Base-by-base conservation (phyloP, 2,888 invertebrate species). In the Drosophila crucigera region DNA sequence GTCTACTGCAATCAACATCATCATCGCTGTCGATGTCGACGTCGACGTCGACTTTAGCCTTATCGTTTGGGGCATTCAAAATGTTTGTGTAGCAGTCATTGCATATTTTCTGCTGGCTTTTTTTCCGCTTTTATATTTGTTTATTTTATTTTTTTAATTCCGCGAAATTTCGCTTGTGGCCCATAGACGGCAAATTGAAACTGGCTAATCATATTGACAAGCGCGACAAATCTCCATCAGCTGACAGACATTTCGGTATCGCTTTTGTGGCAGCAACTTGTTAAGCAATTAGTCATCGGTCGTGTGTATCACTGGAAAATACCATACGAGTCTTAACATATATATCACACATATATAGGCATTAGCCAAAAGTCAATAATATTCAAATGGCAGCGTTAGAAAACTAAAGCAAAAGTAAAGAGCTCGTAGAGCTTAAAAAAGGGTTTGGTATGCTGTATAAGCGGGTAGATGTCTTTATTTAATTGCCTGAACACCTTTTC, bases 131-230 rank as follows among this genome's bases (percentile, higher is more conserved):
- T 30, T 37, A 11, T 30, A 5, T n/a, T 7, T 19, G 19, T 7
- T 10, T 25, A 4, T 59, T 33, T 6, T 16, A 2, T 28, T 28
- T 60, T 62, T 33, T 19, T 43, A 65, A 70, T 74, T 83, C 83
- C 49, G 50, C 68, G 84, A 85, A 78, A 67, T 64, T 61, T 58
- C 22, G 58, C 41, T 52, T 50, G 43, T 60, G 62, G 28, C 25
- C 37, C 50, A 68, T 54, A 65, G 59, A 73, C 68, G 49, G 65
- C 33, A 61, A 68, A 60, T 63, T 54, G 47, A 66, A 73, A 58
- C 70, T 47, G 73, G 65, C 80, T 68, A 71, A 76, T 83, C 77
- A 82, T 65, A 83, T 76, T 84, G 85, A 83, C 88, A 80, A 68
- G 73, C 78, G 78, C 58, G 68, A 81, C 81, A 80, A 83, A 88